A percentile compares a stretch with the other conserved stretches of the same genome.
Evolutionary conservation across 2,797 vertebrate species (phyloP).

Genomic region (Sandelia bainsii): DNA sequence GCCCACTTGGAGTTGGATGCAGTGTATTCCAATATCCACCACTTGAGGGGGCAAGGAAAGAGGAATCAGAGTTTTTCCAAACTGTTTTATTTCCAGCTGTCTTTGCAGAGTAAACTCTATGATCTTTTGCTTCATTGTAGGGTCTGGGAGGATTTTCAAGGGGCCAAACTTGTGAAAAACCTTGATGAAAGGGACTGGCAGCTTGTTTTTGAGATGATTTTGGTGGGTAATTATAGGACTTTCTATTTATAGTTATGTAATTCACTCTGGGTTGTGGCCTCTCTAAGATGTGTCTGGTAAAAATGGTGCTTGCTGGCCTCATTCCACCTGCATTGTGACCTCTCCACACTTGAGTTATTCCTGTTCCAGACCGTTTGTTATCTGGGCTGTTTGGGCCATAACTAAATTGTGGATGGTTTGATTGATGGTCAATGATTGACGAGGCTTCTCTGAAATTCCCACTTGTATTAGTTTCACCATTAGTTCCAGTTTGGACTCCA

Average conservation of each 20-base stretch:
- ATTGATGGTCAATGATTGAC: slow-evolving; percentile 28
- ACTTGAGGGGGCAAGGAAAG: slow-evolving; percentile 19
- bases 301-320: slow-evolving; percentile 16
- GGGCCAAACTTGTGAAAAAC: slow-evolving; percentile 10
- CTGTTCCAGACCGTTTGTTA: not conserved
- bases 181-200: slow-evolving; percentile 1
- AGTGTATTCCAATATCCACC: slow-evolving; percentile 13
- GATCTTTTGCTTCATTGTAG: not conserved
- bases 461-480: not conserved
- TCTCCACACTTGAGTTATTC: slow-evolving; percentile 9
- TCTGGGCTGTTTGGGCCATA: slow-evolving; percentile 10
- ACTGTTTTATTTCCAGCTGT: not conserved
- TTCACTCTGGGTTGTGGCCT: slow-evolving; percentile 1
- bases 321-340: not conserved
- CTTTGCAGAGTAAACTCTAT: not conserved
- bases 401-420: not conserved
- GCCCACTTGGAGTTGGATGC: not conserved
- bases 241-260: not conserved
- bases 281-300: not conserved
- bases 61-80: slow-evolving; percentile 2
- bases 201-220: slow-evolving; percentile 21
- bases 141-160: slow-evolving; percentile 12
- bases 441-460: not conserved
- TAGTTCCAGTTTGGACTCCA: slow-evolving; percentile 14
- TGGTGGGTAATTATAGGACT: not conserved